A percentile compares a stretch with the other conserved stretches of the same genome.
These are phyloP conservation scores for Pampus argenteus DNA, from an alignment of 2,797 vertebrate genomes.

Conservation along the genomic window DNA sequence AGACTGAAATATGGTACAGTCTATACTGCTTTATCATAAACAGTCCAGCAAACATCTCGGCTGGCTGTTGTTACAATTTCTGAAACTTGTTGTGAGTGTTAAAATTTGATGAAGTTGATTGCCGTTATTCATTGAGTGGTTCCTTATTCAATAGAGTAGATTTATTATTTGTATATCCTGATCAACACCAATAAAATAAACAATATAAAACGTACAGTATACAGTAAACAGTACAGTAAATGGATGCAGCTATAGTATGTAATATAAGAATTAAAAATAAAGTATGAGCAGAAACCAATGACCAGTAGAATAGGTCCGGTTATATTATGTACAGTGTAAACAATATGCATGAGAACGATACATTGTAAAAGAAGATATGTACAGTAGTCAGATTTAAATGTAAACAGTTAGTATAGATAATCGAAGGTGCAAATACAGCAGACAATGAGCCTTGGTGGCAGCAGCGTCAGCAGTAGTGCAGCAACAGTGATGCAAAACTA, in stretches of 20 bases:
- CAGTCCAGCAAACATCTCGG: constrained; percentile 13
- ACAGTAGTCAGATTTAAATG: not conserved
- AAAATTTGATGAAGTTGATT: constrained; percentile 3
- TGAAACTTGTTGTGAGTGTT: constrained; percentile 1
- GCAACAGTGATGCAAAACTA: not conserved
- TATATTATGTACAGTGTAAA: not conserved
- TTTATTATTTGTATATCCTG: not conserved
- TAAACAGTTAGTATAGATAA: not conserved
- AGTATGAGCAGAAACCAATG: too few species aligned
- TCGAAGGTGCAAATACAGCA: not conserved
- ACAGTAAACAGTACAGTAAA: too few species aligned
- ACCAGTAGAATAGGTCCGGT: not conserved
- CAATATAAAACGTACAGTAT: too few species aligned
- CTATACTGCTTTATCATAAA: constrained; percentile 21
- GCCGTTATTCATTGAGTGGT: not conserved
- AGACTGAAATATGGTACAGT: not conserved
- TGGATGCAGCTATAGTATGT: not conserved
- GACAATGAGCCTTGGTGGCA: not conserved
- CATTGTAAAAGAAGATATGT: not conserved
- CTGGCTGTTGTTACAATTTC: not conserved
- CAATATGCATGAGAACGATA: not conserved
- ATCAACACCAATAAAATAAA: not conserved
- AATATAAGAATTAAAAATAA: not conserved
- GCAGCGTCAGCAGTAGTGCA: not conserved
- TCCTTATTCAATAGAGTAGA: not conserved